These are phyloP conservation scores for Idaea straminata DNA, from an alignment of 2,888 invertebrate species.

Conservation along the genomic window DNA sequence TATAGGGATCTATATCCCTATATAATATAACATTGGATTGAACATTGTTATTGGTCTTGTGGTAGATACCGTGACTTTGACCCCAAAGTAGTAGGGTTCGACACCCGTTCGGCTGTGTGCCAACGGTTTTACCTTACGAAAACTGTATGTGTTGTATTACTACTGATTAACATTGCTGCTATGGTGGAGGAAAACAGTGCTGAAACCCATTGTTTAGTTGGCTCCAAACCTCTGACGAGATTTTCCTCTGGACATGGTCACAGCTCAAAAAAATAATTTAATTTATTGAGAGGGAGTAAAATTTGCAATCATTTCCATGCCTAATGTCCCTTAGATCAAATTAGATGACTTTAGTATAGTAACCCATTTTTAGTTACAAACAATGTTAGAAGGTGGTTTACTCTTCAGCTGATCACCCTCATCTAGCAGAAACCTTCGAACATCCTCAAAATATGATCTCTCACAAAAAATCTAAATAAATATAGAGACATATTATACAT, in stretches of 20 bases:
- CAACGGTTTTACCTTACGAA: background rate
- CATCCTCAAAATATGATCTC: background rate
- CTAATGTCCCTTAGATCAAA: too few relatives aligned
- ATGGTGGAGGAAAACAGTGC: too few relatives aligned
- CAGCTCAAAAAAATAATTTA: too few relatives aligned
- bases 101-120: background rate
- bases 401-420: background rate
- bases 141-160: background rate
- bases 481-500: background rate
- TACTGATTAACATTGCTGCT: background rate
- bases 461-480: background rate
- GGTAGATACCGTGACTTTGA: too few relatives aligned
- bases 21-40: background rate
- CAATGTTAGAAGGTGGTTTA: background rate
- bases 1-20: background rate
- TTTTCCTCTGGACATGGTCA: too few relatives aligned
- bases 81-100: background rate
- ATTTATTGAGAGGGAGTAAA: background rate
- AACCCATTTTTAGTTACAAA: constrained; percentile 12
- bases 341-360: background rate
- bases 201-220: too few relatives aligned
- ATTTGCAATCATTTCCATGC: too few relatives aligned
- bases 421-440: too few relatives aligned
- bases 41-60: background rate
- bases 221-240: background rate